Evolutionary conservation across 2,797 vertebrate species (phyloP).

Genomic region (Silurus aristotelis): DNA sequence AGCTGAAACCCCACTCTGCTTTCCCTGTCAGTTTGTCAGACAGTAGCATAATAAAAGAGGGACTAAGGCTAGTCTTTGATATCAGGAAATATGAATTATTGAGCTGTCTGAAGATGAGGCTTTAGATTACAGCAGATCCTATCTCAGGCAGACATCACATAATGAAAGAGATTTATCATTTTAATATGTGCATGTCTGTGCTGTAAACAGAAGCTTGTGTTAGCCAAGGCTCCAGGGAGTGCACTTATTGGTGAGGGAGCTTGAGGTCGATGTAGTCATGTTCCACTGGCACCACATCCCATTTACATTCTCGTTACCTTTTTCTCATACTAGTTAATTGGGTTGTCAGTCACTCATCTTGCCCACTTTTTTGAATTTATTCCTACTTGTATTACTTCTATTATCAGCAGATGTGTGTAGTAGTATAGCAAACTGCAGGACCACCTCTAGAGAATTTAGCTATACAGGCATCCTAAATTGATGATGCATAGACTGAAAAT

Average conservation of each 20-base stretch:
- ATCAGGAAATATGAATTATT: slow-evolving; percentile 62
- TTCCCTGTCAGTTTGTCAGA: slow-evolving; percentile 59
- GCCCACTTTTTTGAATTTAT: slow-evolving; percentile 61
- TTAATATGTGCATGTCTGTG: slow-evolving; percentile 60
- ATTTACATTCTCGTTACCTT: slow-evolving; percentile 45
- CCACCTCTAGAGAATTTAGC: not conserved
- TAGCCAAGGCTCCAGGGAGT: slow-evolving; percentile 46
- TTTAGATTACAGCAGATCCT: slow-evolving; percentile 60
- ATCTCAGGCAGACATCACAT: slow-evolving; percentile 60
- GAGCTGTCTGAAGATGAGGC: slow-evolving; percentile 60
- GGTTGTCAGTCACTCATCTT: slow-evolving; percentile 50
- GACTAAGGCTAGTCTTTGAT: slow-evolving; percentile 59
- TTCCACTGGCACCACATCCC: slow-evolving; percentile 38
- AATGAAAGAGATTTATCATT: slow-evolving; percentile 65
- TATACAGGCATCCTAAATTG: not conserved
- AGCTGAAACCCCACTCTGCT: slow-evolving; percentile 53
- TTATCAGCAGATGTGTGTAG: slow-evolving; percentile 16
- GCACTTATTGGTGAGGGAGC: slow-evolving; percentile 52
- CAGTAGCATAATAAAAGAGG: slow-evolving; percentile 53
- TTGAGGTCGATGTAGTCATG: slow-evolving; percentile 46
- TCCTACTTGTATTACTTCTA: slow-evolving; percentile 52
- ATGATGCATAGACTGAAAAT: not conserved
- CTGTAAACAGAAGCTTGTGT: slow-evolving; percentile 50
- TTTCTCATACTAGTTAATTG: slow-evolving; percentile 31
- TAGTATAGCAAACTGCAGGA: slow-evolving; percentile 23